Evolutionary conservation across 1,140 invertebrate genomes (phyloP), one percentile per base, ranked within the genome.

Genomic region (Paraescarpia echinospica): DNA sequence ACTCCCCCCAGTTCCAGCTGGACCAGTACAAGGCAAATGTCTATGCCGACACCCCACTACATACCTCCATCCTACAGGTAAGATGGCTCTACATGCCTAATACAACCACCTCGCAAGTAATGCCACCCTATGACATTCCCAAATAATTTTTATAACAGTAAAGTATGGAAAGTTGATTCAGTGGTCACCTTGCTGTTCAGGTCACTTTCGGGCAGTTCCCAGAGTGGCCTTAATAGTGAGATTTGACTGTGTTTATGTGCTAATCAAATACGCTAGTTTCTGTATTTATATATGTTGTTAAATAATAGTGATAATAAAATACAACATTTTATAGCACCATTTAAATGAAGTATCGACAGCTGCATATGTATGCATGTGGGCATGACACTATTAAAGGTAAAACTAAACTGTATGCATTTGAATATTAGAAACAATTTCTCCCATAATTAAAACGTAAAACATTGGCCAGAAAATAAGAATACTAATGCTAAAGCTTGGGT

Each of bases 1-100:
- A 99, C 96, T 95, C 97, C 90, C 98, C 98, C 0, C 95, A 96
- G 90, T 99, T 99, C 96, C 35, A 94, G 14, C 94, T 94, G 89
- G 93, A 94, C 90, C 94, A 95, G 90, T 96, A 96, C 94, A 95
- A 95, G 48, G 93, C 94, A 33, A 95, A 94, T 48, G 92, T 95
- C 18, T 93, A 94, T 31, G 93, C 92, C 90, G 93, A 94, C 93
- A 93, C 94, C n/a, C 90, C 93, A 8, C 92, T 94, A 14, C 94
- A 94, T 9, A 94, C 94, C n/a, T 59, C 92, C n/a, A 92, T 96
- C 31, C 33, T 95, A 4, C 93, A 94, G 94, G 95, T 95, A 92
- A 88, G 92, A 33, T 1, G 22, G 33, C 35, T 90, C 90, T 77
- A 77, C 59, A 4, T 77, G 22, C 27, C 27, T 77, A n/a, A n/a